Conservation (phyloP, 2,888 invertebrate species). For the Hartigia nigra region DNA sequence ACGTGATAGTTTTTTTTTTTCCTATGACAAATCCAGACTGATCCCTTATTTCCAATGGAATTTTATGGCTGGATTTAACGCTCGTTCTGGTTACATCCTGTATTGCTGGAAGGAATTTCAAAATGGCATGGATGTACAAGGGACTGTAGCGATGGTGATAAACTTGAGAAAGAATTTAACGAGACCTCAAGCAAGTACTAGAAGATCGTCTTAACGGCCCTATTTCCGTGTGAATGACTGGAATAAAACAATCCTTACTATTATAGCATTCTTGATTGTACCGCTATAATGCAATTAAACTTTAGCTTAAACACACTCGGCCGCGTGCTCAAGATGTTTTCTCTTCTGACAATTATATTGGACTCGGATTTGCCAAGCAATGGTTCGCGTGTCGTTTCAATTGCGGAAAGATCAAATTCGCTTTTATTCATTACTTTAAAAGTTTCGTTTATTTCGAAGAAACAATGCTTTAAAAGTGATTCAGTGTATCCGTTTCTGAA, state of each 20-base stretch:
- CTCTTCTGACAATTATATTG: background rate
- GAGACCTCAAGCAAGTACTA: constrained; percentile 6
- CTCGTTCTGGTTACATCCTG: background rate
- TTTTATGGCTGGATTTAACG: background rate
- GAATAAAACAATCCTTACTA: constrained; percentile 30
- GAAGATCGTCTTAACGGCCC: constrained; percentile 2
- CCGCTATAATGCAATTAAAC: constrained; percentile 35
- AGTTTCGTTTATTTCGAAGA: background rate
- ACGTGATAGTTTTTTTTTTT: background rate
- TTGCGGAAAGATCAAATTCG: background rate
- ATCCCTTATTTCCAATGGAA: background rate
- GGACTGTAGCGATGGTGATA: background rate
- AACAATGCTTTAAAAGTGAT: background rate
- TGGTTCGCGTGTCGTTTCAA: no score
- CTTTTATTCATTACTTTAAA: background rate
- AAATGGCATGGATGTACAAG: background rate
- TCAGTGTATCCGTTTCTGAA: background rate
- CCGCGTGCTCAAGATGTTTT: background rate
- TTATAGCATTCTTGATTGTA: constrained; percentile 30
- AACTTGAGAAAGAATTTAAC: background rate
- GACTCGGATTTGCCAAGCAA: no score
- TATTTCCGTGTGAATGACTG: constrained; percentile 10
- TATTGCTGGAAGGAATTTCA: background rate
- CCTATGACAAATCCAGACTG: background rate
- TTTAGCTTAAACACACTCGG: constrained; percentile 14